phyloP scores from a whole-genome alignment of 2,113 vertebrate species.

The Pelusios castaneus region DNA sequence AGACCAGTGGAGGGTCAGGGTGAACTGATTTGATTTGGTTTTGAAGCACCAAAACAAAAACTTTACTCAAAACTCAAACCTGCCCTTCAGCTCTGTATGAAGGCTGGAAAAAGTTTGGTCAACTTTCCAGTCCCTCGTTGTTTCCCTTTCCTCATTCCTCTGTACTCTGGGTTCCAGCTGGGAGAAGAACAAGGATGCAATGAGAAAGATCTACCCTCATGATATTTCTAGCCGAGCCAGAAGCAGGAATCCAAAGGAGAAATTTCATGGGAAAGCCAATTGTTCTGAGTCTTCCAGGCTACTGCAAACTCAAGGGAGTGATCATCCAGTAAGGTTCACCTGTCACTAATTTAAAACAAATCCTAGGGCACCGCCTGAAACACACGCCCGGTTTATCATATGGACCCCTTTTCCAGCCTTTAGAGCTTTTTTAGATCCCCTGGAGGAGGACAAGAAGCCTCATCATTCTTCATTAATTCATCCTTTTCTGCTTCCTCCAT shows the following conservation, averaged over 20 bases:
- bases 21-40: conserved; percentile 1
- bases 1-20: background rate
- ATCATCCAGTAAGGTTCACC: conserved; percentile 6
- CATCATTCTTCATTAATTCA: background rate
- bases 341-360: conserved; percentile 27
- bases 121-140: background rate
- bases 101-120: background rate
- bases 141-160: conserved; percentile 4
- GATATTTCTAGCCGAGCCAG: background rate
- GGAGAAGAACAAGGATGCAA: background rate
- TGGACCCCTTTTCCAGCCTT: background rate
- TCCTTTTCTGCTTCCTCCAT: conserved; percentile 2
- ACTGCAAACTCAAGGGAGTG: background rate
- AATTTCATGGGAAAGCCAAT: background rate
- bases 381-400: background rate
- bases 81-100: background rate
- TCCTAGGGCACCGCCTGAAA: background rate
- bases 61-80: background rate
- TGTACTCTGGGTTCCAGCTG: background rate
- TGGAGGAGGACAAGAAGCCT: background rate
- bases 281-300: conserved; percentile 25
- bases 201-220: background rate
- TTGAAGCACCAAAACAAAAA: background rate
- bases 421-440: background rate
- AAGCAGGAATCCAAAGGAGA: conserved; percentile 10